These are phyloP conservation scores for Euwallacea fornicatus DNA, from an alignment of 1,140 invertebrate genomes.

Conservation along the genomic window DNA sequence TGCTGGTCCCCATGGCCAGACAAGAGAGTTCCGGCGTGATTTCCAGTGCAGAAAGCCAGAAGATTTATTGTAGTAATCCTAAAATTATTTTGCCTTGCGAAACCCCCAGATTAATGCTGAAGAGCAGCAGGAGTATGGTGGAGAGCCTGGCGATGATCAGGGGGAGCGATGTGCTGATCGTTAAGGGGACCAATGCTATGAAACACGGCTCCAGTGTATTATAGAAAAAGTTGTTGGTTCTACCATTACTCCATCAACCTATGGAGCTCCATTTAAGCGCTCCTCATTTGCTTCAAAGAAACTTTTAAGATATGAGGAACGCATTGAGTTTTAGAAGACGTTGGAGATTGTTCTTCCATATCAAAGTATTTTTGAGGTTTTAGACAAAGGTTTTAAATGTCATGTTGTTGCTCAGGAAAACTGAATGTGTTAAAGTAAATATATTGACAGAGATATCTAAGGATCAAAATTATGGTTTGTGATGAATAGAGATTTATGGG, in stretches of 20 bases:
- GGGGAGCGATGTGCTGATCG: slow-evolving; percentile 47
- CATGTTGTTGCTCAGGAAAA: not conserved
- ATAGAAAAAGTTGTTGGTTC: slow-evolving; percentile 6
- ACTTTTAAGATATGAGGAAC: too few species aligned
- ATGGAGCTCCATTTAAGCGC: too few species aligned
- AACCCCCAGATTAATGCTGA: slow-evolving; percentile 39
- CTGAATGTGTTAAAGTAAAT: not conserved
- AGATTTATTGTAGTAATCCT: slow-evolving; percentile 40
- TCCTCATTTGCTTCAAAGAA: too few species aligned
- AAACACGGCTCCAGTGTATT: slow-evolving; percentile 48
- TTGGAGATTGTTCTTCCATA: slow-evolving; percentile 6
- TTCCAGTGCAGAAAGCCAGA: slow-evolving; percentile 42
- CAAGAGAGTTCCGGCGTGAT: slow-evolving; percentile 48
- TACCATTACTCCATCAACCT: not conserved
- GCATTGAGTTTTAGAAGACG: not conserved
- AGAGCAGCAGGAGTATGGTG: slow-evolving; percentile 48
- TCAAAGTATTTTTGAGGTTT: not conserved
- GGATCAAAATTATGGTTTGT: not conserved
- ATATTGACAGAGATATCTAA: too few species aligned
- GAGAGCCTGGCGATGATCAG: slow-evolving; percentile 48
- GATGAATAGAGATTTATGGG: not conserved
- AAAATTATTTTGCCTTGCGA: slow-evolving; percentile 42
- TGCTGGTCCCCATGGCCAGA: slow-evolving; percentile 48
- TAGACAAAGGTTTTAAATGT: not conserved
- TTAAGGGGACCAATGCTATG: slow-evolving; percentile 43